These are phyloP conservation scores for Propithecus perrieri DNA, from an alignment of 2,797 vertebrate genomes.

Conservation along the genomic window DNA sequence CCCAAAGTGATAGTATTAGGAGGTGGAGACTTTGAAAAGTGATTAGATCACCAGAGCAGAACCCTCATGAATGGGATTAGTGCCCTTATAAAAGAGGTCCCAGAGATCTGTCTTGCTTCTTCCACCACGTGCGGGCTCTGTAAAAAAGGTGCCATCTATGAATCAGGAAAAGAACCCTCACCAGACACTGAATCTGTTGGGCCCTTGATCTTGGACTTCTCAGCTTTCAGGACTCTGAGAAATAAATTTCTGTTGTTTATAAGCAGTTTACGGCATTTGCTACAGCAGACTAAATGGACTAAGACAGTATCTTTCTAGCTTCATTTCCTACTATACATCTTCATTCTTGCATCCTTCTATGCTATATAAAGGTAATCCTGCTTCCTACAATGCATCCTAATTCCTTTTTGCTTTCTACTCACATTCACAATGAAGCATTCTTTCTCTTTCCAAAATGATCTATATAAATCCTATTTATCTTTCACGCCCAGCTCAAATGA, in stretches of 20 bases:
- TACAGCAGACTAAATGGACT: background rate
- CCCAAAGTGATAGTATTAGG: background rate
- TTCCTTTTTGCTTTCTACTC: constrained; percentile 1
- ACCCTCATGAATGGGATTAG: background rate
- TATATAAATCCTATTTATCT: background rate
- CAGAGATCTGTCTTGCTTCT: background rate
- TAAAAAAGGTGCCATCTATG: background rate
- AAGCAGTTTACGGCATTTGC: background rate
- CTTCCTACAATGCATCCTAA: background rate
- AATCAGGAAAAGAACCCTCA: background rate
- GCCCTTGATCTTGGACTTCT: background rate
- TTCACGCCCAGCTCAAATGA: background rate
- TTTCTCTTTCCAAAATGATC: constrained; percentile 13
- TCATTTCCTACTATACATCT: background rate
- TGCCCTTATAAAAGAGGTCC: background rate
- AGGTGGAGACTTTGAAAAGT: background rate
- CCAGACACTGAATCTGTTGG: background rate
- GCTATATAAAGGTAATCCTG: background rate
- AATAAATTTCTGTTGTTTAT: background rate
- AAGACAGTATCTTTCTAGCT: background rate
- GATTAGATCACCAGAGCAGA: background rate
- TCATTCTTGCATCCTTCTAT: background rate
- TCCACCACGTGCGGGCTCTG: background rate
- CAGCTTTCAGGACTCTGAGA: background rate
- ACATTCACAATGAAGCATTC: constrained; percentile 13